These are phyloP conservation scores for Heterotis niloticus DNA, from an alignment of 2,113 vertebrate genomes.

Conservation along the genomic window DNA sequence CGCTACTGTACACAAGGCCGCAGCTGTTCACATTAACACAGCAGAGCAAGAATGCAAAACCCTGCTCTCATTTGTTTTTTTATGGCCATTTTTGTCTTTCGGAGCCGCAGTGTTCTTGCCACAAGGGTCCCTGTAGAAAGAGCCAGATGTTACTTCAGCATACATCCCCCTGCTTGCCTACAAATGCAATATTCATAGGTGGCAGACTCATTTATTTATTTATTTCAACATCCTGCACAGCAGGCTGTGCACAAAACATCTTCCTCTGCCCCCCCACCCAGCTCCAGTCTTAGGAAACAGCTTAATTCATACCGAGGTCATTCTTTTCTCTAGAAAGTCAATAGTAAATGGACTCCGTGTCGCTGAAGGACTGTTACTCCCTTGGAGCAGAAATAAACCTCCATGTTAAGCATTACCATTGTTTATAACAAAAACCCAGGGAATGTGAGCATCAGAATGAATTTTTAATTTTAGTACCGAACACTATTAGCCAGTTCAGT, in stretches of 20 bases:
- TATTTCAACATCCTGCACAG: constrained; percentile 1
- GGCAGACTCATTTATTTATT: constrained; percentile 1
- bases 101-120: background rate
- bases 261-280: background rate
- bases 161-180: background rate
- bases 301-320: background rate
- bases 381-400: background rate
- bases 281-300: background rate
- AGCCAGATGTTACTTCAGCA: constrained; percentile 1
- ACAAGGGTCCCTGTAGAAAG: background rate
- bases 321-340: background rate
- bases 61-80: background rate
- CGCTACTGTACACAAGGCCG: too few species aligned
- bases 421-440: background rate
- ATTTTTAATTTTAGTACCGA: background rate
- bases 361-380: background rate
- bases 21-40: background rate
- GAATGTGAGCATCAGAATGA: background rate
- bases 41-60: background rate
- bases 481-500: background rate
- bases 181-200: constrained; percentile 5
- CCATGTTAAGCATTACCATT: background rate
- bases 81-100: background rate
- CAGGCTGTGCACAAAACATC: background rate
- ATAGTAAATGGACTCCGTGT: background rate